Base-by-base conservation (phyloP, 2,797 vertebrate genomes). In the Epinephelus awoara region DNA sequence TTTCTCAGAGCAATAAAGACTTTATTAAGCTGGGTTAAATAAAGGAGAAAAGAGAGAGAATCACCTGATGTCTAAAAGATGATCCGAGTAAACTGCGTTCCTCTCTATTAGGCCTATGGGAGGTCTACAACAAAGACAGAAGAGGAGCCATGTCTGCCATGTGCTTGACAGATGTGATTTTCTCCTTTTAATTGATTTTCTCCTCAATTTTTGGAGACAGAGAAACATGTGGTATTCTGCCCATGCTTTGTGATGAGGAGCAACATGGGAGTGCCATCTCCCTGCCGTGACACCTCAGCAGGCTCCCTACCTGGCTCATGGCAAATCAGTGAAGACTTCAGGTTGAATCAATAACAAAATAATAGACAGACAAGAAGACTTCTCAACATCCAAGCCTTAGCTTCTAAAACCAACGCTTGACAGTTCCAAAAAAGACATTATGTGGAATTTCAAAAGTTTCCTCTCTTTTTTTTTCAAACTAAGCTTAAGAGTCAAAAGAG, bases 21-120 rank as follows among this genome's bases (percentile, higher is more conserved):
- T 88, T 92, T 91, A 91, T 94, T 91, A 92, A 92, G 85, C 64
- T 75, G 76, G 72, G 89, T 89, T 88, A 89, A 93, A 91, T 87
- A 83, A 91, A 87, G 54, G 29, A 79, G 83, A 86, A 80, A 77
- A 25, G 55, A 83, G n/a, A 51, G 38, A 77, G 38, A 44, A 66
- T 67, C 51, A 72, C 62, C 67, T 80, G 59, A 77, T 75, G 67
- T 77, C 79, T 76, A 27, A 75, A 66, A 64, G 52, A 76, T 72
- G 59, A 77, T 77, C 52, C 58, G 54, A 88, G 66, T 85, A 88
- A 88, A 88, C 29, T 38, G 75, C 21, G 49, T 52, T 85, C 42
- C 21, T 72, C 83, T 90, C 56, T 68, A 66, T 56, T 65, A 25
- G 64, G 66, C 86, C 80, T 72, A 80, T 59, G 75, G 82, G 85